Evolutionary conservation across 2,888 invertebrate species (phyloP), one percentile per base, ranked within the genome.

Genomic region (Scaptomyza caliginosa): DNA sequence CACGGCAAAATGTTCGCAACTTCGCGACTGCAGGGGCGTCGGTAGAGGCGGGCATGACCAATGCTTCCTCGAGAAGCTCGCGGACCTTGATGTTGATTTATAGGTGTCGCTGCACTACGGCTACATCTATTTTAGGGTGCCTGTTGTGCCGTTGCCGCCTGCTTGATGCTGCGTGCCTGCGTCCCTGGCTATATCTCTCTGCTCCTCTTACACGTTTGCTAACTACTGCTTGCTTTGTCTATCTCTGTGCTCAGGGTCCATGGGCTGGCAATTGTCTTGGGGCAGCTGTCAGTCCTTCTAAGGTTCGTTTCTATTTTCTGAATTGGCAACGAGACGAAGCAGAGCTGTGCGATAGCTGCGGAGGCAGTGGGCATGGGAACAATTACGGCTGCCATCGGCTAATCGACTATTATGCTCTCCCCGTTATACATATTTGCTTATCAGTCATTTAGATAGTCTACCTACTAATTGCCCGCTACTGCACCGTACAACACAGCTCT

Each of bases 241-340:
- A 34, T 13, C 51, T 13, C 16, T n/a, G 17, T 21, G 49, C 60
- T 69, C 59, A 63, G 38, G 50, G 51, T 68, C 69, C 49, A 54
- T 46, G 38, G 50, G 45, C 60, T 43, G 76, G 65, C 85, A 85
- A 83, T 86, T 86, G 85, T 86, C 66, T 79, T 67, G 72, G 55
- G 40, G 66, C 75, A 62, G 66, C 74, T 69, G 79, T 34, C 91
- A 88, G 88, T 90, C 91, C 91, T 91, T 91, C 91, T 91, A 91
- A 90, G 91, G 91, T 91, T 90, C 89, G 91, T 90, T 90, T 90
- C 91, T 91, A 91, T 91, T 91, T 90, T 84, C 88, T 88, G 86
- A 74, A 76, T 64, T 73, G 64, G 74, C 85, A 70, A 68, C 66
- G 66, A 60, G 46, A 38, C 56, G 60, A 60, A 56, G 67, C 48